Conservation (phyloP, 1,140 invertebrate genomes). For the Zophobas morio region DNA sequence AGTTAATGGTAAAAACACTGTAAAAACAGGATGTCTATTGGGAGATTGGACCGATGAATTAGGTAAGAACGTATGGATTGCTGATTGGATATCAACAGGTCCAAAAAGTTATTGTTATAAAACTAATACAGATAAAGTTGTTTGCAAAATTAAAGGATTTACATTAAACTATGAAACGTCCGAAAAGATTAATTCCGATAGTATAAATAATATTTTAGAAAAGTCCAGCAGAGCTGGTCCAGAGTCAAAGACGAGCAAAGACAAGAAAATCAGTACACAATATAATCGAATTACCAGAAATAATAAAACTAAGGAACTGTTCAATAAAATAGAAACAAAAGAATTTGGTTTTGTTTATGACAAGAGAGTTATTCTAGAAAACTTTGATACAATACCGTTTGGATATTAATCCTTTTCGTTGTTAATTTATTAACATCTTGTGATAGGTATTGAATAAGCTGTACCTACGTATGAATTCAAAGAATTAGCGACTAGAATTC, state of each 20-base stretch:
- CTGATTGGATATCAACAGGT: no score
- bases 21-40: no score
- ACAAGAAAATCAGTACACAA: constrained; percentile 45
- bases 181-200: no score
- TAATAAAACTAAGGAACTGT: constrained; percentile 40
- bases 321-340: constrained; percentile 42
- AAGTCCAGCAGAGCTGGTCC: no score
- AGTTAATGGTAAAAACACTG: no score
- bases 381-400: constrained; percentile 18
- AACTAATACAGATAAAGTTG: no score
- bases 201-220: no score
- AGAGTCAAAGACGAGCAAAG: not conserved
- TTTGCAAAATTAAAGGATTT: no score
- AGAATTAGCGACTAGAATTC: constrained; percentile 2
- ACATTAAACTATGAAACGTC: no score
- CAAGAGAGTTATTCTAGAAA: constrained; percentile 17
- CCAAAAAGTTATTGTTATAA: no score
- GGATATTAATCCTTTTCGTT: constrained; percentile 18
- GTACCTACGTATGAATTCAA: constrained; percentile 2
- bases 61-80: no score
- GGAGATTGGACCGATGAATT: no score
- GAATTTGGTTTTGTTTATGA: constrained; percentile 42
- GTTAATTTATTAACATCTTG: constrained; percentile 3
- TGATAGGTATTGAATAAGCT: constrained; percentile 2
- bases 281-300: constrained; percentile 46